Conservation (phyloP, 2,888 invertebrate species). For the Pristionchus entomophagus region DNA sequence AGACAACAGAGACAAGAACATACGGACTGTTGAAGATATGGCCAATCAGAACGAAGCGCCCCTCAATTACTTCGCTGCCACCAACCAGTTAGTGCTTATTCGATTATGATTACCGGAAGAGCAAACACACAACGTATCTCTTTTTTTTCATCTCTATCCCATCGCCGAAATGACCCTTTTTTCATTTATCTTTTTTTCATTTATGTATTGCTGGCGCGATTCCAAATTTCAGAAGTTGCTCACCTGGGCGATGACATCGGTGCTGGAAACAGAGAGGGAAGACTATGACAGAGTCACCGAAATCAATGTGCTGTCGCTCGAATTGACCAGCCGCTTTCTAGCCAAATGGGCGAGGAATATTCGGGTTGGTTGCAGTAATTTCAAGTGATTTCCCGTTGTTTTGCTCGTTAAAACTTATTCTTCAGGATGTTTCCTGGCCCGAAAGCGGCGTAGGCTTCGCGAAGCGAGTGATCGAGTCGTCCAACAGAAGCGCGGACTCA, state of each 20-base stretch:
- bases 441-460: neutral
- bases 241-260: neutral
- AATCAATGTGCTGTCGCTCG: neutral
- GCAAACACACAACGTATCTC: neutral
- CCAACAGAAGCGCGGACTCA: neutral
- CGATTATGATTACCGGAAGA: neutral
- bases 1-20: slow-evolving; percentile 66
- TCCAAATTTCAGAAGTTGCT: neutral
- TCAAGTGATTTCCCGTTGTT: neutral
- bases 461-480: neutral
- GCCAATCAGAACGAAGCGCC: slow-evolving; percentile 85
- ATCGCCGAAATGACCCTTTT: too few relatives aligned
- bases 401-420: neutral
- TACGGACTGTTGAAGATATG: slow-evolving; percentile 80
- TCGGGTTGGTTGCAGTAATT: neutral
- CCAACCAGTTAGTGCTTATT: slow-evolving; percentile 81
- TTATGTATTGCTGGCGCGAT: too few relatives aligned
- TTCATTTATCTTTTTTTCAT: too few relatives aligned
- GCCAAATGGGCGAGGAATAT: neutral
- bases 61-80: slow-evolving; percentile 93
- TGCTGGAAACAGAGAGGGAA: neutral
- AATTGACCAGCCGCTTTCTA: neutral
- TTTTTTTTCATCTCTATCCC: too few relatives aligned
- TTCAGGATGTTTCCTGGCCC: neutral
- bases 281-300: neutral